Conservation (phyloP, 2,888 invertebrate species). For the Acronicta leporina region DNA sequence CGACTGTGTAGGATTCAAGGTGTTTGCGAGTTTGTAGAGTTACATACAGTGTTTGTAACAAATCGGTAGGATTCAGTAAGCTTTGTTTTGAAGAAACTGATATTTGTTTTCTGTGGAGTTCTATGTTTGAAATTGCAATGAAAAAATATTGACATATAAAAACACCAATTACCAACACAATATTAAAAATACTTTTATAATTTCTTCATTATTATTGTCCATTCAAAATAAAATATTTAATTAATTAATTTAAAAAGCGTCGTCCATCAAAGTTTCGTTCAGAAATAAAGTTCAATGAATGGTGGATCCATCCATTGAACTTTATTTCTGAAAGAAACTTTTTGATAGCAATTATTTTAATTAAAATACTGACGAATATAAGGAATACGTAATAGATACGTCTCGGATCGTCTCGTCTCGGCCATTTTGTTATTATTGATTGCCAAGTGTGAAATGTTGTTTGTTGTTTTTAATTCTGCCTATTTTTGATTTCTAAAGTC, state of each 20-base stretch:
- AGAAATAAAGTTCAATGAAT: too few relatives aligned
- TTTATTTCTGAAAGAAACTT: conserved; percentile 25
- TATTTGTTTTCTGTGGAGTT: too few relatives aligned
- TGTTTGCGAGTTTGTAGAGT: not conserved
- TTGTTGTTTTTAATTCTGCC: too few relatives aligned
- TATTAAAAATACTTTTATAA: too few relatives aligned
- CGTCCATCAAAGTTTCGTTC: conserved; percentile 16
- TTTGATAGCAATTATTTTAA: conserved; percentile 30
- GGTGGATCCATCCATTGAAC: too few relatives aligned
- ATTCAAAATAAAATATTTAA: conserved; percentile 15
- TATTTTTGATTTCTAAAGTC: too few relatives aligned
- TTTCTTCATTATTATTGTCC: too few relatives aligned
- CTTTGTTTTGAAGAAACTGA: not conserved
- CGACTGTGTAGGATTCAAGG: conserved; percentile 18
- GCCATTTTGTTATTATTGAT: too few relatives aligned
- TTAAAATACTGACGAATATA: conserved; percentile 38
- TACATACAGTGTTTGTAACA: conserved; percentile 2
- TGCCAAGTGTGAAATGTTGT: too few relatives aligned
- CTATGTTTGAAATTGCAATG: not conserved
- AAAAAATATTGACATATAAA: not conserved
- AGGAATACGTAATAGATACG: conserved; percentile 22
- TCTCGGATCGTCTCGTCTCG: too few relatives aligned
- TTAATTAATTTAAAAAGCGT: conserved; percentile 24
- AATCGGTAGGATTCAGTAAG: not conserved
- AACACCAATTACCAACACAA: not conserved